phyloP scores from a whole-genome alignment of 2,797 vertebrate species.

The Syngnathus acus region DNA sequence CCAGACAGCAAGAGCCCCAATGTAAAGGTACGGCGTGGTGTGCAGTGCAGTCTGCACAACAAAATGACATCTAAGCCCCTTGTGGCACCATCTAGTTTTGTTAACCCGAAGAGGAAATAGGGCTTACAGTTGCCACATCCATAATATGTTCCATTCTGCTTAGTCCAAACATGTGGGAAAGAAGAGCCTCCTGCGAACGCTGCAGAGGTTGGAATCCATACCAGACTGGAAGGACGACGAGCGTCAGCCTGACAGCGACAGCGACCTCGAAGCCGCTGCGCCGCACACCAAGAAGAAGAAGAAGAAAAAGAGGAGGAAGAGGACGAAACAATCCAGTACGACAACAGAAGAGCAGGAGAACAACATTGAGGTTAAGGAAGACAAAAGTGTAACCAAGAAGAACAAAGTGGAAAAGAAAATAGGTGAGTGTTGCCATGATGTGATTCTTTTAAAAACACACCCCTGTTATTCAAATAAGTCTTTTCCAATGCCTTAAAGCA shows the following conservation, averaged over 20 bases:
- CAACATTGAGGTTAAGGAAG: constrained; percentile 4
- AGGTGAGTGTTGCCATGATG: constrained; percentile 37
- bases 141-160: not conserved
- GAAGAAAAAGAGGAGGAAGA: constrained; percentile 64
- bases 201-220: constrained; percentile 63
- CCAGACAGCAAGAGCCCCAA: constrained; percentile 5
- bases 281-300: constrained; percentile 44
- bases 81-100: not conserved
- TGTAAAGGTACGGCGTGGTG: constrained; percentile 30
- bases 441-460: not conserved
- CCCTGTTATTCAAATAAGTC: no score
- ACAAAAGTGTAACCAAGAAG: constrained; percentile 32
- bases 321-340: constrained; percentile 29
- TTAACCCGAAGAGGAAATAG: not conserved
- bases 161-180: constrained; percentile 55
- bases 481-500: no score
- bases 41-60: not conserved
- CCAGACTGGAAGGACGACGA: constrained; percentile 54
- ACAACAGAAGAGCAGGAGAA: constrained; percentile 23
- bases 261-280: constrained; percentile 36
- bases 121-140: not conserved
- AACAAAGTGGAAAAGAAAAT: constrained; percentile 28
- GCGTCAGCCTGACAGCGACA: constrained; percentile 50
- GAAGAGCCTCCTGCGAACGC: constrained; percentile 68
- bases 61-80: not conserved